Evolutionary conservation across 2,113 vertebrate genomes (phyloP).

Genomic region (Cairina moschata): DNA sequence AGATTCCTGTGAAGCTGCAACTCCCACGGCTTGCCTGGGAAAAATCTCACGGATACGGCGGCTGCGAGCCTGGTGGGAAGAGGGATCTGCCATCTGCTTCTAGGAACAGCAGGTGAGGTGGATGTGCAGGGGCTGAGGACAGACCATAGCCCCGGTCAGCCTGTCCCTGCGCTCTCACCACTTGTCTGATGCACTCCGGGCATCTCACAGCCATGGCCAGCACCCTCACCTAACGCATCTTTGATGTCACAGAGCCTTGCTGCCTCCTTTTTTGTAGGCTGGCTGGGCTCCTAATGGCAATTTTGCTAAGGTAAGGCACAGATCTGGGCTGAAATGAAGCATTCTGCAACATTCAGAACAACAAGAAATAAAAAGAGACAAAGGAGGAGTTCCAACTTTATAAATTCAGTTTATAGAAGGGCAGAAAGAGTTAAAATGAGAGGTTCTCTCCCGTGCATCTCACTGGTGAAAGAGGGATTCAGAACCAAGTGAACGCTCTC

Average conservation of each 20-base stretch:
- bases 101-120: not conserved
- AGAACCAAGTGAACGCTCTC: not conserved
- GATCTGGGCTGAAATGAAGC: not conserved
- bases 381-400: not conserved
- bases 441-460: not conserved
- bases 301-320: not conserved
- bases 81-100: not conserved
- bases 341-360: not conserved
- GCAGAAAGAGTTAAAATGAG: not conserved
- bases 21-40: not conserved
- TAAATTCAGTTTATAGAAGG: not conserved
- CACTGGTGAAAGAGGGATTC: not conserved
- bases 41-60: not conserved
- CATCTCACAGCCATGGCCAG: not conserved
- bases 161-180: not conserved
- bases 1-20: not conserved
- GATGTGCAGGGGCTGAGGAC: rapidly evolving
- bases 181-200: not conserved
- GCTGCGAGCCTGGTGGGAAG: not conserved
- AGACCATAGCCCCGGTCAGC: rapidly evolving
- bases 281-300: not conserved
- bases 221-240: not conserved
- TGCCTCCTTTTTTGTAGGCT: not conserved
- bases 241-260: not conserved
- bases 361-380: not conserved